Base-by-base conservation (phyloP, 2,797 vertebrate species). In the Numenius phaeopus region DNA sequence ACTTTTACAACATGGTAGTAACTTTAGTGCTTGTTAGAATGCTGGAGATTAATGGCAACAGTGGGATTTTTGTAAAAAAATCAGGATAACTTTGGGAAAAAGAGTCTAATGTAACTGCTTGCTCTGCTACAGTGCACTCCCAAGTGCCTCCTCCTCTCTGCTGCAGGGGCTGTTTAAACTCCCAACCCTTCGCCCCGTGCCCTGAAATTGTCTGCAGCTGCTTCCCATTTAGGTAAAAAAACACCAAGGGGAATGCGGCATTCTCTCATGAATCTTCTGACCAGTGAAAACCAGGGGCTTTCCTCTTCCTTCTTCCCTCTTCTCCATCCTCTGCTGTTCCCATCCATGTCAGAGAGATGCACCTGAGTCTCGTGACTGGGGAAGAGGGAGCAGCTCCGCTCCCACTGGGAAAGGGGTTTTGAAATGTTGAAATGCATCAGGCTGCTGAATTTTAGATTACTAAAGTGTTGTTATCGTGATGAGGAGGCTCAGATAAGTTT, bases 321-420 rank as follows among this genome's bases (percentile, higher is more conserved):
- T 24, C 58, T 34, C 21, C 29, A 16, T 6, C 61, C 57, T 76
- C 50, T 34, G 70, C 64, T 73, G 65, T 27, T 54, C 52, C 50
- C 62, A 27, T 10, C 46, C 1, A 0, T 0, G 26, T 5, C 8
- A 2, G 69, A 9, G 42, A 70, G 62, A 1, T 18, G 69, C 3
- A 26, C 22, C 69, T 8, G 73, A 70, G 71, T 9, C 62, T 23
- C 0, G 1, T 3, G 30, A 12, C 17, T 24, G 39, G 37, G 55
- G 67, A 47, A 26, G 70, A 22, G 57, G 5, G 55, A 75, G n/a
- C 30, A 32, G 52, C 66, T 59, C 54, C 13, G 0, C 40, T 50
- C n/a, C 8, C 3, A 0, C 52, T 39, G 57, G 65, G 30, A 76
- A 62, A 44, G 32, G 73, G 88, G 27, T 55, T 79, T 86, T 71